phyloP scores from a whole-genome alignment of 2,113 vertebrate genomes.

The Arizona elegans region DNA sequence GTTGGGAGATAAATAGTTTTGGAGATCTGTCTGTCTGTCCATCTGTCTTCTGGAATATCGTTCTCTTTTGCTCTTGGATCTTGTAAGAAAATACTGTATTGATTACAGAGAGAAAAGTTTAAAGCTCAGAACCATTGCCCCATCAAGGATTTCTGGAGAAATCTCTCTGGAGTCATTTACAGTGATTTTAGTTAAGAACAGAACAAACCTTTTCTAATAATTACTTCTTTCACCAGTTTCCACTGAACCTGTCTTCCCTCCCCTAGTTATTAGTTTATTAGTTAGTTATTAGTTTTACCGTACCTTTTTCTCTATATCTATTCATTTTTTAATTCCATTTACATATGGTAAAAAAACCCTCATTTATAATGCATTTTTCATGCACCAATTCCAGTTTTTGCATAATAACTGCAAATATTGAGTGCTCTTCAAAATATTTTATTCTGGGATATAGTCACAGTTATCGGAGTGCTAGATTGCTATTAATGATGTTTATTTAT shows the following conservation, averaged over 20 bases:
- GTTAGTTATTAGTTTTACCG: not conserved
- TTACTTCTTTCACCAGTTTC: not conserved
- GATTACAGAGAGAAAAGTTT: not conserved
- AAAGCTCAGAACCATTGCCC: not conserved
- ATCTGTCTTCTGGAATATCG: not conserved
- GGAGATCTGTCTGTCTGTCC: not conserved
- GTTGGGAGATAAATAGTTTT: not conserved
- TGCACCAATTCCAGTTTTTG: rapidly evolving
- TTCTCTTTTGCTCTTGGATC: not conserved
- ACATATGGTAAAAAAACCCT: not conserved
- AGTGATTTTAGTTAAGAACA: not conserved
- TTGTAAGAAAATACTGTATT: not conserved
- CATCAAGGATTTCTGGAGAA: not conserved
- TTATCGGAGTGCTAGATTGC: not conserved
- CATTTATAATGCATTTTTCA: not conserved
- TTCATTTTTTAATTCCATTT: not conserved
- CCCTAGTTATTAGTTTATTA: no score
- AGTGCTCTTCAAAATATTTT: conserved; percentile 12
- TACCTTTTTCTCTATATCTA: not conserved
- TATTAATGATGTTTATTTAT: conserved; percentile 32
- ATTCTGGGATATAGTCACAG: not conserved
- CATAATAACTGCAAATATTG: not conserved
- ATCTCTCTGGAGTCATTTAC: not conserved
- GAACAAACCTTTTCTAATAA: not conserved
- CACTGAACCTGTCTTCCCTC: not conserved